Conservation (phyloP, 2,888 invertebrate genomes). For the Phyllotreta striolata region DNA sequence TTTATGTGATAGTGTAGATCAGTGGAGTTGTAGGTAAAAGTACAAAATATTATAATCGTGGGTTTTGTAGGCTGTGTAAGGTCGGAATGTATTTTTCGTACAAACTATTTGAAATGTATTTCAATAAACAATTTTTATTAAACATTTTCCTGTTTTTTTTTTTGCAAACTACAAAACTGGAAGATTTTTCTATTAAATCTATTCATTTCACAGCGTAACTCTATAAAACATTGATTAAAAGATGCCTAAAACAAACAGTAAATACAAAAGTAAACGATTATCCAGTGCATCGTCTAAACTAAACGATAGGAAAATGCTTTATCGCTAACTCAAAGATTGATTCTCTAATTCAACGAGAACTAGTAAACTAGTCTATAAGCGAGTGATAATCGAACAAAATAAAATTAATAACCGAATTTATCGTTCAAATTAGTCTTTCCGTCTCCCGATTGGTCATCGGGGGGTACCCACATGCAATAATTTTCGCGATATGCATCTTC, state of each 20-base stretch:
- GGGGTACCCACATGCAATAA: slow-evolving; percentile 83
- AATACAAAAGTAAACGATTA: no score
- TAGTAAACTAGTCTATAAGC: neutral
- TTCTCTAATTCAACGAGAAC: neutral
- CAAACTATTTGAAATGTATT: slow-evolving; percentile 25
- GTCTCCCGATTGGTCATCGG: slow-evolving; percentile 77
- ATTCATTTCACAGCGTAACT: no score
- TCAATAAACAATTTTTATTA: no score
- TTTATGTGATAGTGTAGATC: slow-evolving; percentile 27
- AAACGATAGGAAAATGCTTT: no score
- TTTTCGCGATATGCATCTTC: slow-evolving; percentile 66
- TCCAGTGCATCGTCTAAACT: no score
- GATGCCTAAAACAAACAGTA: no score
- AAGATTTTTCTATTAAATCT: no score
- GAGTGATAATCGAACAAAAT: neutral
- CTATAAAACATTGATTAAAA: no score
- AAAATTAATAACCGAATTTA: slow-evolving; percentile 74
- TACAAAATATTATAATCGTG: slow-evolving; percentile 35
- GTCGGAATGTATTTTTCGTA: slow-evolving; percentile 37
- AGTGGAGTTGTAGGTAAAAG: slow-evolving; percentile 24
- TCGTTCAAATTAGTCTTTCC: slow-evolving; percentile 79
- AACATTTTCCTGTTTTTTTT: no score
- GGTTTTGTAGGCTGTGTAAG: slow-evolving; percentile 37
- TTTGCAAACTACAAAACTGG: no score
- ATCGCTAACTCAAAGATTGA: no score